Evolutionary conservation across 2,888 invertebrate species (phyloP), one percentile per base, ranked within the genome.

Genomic region (Formica aserva): DNA sequence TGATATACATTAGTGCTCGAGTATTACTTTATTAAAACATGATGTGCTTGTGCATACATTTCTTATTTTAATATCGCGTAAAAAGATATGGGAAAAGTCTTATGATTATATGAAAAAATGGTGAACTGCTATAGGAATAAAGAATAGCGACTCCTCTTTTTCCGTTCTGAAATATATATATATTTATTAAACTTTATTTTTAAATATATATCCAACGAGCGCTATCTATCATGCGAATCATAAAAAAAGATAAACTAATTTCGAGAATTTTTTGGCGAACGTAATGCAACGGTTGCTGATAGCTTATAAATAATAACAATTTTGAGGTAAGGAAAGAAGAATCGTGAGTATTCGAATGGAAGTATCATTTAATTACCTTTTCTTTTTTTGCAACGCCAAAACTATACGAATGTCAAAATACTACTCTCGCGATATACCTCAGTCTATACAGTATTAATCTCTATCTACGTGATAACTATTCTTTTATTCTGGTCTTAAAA

Each of bases 401-500:
- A 80, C 60, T 80, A 80, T 48, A 71, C 4, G 57, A 62, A 80
- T 80, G 78, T 80, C 78, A 80, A 80, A 80, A 80, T 80, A 80
- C 78, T 80, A 80, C 45, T 80, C 60, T 71, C 71, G 60, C 72
- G 78, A 71, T 80, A 72, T 71, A 80, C 41, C 22, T 80, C 78
- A 80, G 60, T 80, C 78, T 80, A 71, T 80, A 80, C 72, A 80
- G 3, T 80, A 80, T 80, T 71, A 80, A 80, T 80, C 71, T 80
- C 60, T 80, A 80, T 48, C 78, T 80, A 80, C 60, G 67, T 80
- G 72, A 80, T 80, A 80, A 80, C 78, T 80, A 80, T 80, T 69
- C 45, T 71, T 80, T 80, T 80, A 80, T 71, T 48, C 78, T 80
- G 78, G 78, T 80, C 78, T 71, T 80, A 80, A 80, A 71, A 80